phyloP scores from a whole-genome alignment of 2,113 vertebrate genomes.

The Antennarius striatus region DNA sequence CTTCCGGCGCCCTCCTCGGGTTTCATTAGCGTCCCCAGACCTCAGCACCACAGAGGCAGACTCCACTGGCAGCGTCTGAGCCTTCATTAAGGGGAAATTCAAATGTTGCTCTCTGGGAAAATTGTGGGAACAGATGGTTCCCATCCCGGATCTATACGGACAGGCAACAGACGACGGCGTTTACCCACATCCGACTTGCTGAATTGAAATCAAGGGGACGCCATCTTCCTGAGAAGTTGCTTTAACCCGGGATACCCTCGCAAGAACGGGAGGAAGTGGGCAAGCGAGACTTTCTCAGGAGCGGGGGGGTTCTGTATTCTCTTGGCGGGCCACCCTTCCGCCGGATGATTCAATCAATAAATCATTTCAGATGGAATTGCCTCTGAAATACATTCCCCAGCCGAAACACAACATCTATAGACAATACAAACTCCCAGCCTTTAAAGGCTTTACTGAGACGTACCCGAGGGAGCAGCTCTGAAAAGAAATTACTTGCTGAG shows the following conservation, averaged over 20 bases:
- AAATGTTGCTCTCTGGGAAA: conserved; percentile 38
- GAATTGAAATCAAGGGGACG: conserved; percentile 23
- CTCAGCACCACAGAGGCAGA: conserved; percentile 18
- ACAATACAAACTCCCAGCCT: conserved; percentile 44
- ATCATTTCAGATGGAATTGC: conserved; percentile 61
- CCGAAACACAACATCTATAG: conserved; percentile 57
- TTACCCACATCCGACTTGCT: conserved; percentile 36
- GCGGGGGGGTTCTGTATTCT: conserved; percentile 5
- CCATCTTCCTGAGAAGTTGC: too few relatives aligned
- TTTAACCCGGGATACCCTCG: conserved; percentile 47
- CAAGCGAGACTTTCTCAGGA: conserved; percentile 17
- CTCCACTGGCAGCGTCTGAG: conserved; percentile 28
- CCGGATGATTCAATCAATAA: conserved; percentile 48
- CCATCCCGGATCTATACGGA: conserved; percentile 17
- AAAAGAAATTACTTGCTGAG: conserved; percentile 3
- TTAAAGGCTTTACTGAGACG: conserved; percentile 35
- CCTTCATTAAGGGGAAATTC: conserved; percentile 48
- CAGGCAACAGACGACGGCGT: conserved; percentile 18
- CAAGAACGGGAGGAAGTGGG: conserved; percentile 1
- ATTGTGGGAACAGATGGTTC: conserved; percentile 49
- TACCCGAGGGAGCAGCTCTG: conserved; percentile 18
- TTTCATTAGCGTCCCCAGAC: conserved; percentile 51
- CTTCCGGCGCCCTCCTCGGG: conserved; percentile 17
- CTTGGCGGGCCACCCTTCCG: conserved; percentile 28
- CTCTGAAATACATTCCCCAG: conserved; percentile 31